phyloP scores from a whole-genome alignment of 2,797 vertebrate species.

The Lophius americanus region DNA sequence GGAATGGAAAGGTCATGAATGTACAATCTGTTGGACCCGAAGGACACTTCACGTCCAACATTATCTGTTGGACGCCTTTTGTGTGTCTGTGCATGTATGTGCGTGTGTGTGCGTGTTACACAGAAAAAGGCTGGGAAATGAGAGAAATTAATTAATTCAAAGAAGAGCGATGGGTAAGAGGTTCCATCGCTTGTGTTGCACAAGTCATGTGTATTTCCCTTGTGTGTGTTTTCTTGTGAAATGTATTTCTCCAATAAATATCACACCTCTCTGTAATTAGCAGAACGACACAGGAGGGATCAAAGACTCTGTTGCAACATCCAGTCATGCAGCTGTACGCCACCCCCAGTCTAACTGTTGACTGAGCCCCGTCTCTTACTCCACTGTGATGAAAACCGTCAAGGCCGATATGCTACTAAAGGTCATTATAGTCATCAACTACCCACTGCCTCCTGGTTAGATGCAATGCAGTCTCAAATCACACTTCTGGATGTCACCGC shows the following conservation, averaged over 20 bases:
- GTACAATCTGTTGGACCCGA: constrained; percentile 19
- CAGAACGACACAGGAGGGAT: constrained; percentile 25
- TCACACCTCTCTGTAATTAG: constrained; percentile 33
- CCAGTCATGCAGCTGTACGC: constrained; percentile 50
- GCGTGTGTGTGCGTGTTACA: neutral
- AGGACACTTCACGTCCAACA: constrained; percentile 4
- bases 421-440: constrained; percentile 72
- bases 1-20: constrained; percentile 50
- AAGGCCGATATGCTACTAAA: constrained; percentile 64
- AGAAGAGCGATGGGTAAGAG: neutral
- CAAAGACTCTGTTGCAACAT: constrained; percentile 43
- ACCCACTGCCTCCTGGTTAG: constrained; percentile 64
- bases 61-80: neutral
- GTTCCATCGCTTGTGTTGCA: neutral
- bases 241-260: constrained; percentile 27
- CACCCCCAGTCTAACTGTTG: constrained; percentile 43
- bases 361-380: constrained; percentile 54
- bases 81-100: constrained; percentile 14
- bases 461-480: constrained; percentile 67
- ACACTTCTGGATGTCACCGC: constrained; percentile 54
- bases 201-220: neutral
- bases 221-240: constrained; percentile 1
- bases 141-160: too few relatives aligned
- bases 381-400: constrained; percentile 62
- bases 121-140: too few relatives aligned